Base-by-base conservation (phyloP, 2,113 vertebrate species). In the Triplophysa tibetana region DNA sequence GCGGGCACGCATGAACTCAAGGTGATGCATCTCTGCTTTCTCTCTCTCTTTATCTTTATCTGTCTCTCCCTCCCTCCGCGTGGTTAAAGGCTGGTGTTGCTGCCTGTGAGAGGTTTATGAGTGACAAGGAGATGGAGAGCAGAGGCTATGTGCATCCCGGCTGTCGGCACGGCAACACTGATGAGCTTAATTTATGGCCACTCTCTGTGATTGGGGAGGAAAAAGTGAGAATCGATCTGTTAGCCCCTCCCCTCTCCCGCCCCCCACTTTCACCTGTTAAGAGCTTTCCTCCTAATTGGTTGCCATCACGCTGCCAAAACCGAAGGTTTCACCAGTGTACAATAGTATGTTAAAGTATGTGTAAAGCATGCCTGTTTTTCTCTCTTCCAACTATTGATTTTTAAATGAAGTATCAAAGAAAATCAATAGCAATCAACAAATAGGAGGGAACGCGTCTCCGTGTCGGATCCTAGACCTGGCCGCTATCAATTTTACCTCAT, bases 381-480 rank as follows among this genome's bases (percentile, higher is more conserved):
- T 94, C 94, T 88, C 92, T 86, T 89, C 77, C 26, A 63, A 85
- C 87, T 95, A 98, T 99, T 96, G 96, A 98, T 99, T 98, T 98
- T 98, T 96, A 95, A 96, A 98, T 96, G 91, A 95, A 93, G 90
- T 94, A 96, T 96, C 94, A 96, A 94, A 94, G 94, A 96, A 98
- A 98, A 97, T 99, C 97, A 95, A 98, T 98, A 97, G 93, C 93
- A 97, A 98, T 98, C 96, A 98, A 97, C 96, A 98, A 97, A 98
- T 97, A 96, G 96, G 90, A 95, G 91, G 93, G 90, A 89, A 88
- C 81, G 85, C 87, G 86, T 88, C 88, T 85, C 88, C 79, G 92
- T 94, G 94, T 96, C 93, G 94, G 91, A 94, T 93, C 90, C 89
- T 86, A 81, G 88, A 91, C 89, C 91, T 87, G 85, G 89, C 82